Base-by-base conservation (phyloP, 2,113 vertebrate species). In the Nothobranchius furzeri region DNA sequence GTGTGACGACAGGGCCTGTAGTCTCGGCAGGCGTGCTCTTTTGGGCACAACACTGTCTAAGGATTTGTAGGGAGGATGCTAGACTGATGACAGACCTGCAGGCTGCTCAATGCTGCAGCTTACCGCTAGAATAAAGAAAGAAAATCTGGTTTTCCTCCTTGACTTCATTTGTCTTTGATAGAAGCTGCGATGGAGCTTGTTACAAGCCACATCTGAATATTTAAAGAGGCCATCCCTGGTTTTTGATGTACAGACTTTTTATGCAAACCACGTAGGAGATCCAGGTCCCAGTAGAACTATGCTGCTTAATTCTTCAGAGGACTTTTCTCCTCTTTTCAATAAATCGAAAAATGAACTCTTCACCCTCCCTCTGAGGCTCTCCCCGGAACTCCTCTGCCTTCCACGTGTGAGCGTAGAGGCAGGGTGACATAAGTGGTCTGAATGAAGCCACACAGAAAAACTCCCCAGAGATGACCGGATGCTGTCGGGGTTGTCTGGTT, bases 171-270 rank as follows among this genome's bases (percentile, higher is more conserved):
- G 92, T 87, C 92, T 96, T 95, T 96, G 94, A 96, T 95, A 93
- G 89, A 92, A 91, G 93, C 93, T 91, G 93, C 84, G 89, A 92
- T 88, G 92, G 90, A 93, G 93, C 90, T 94, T 92, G 91, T 94
- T 96, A 95, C 92, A 93, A 94, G 92, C 91, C 85, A 87, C 91
- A 92, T 94, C 94, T 97, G 94, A 96, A 97, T 97, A 95, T 96
- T 96, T 90, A 96, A 94, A 95, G 95, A 95, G 95, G 94, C 93
- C 94, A 95, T 93, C 37, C 92, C 83, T 90, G 89, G 91, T 91
- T 93, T 96, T 95, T 96, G 96, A 98, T 96, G 95, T 96, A 81
- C 87, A 75, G 95, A 93, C 94, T 40, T 94, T 95, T 94, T 91
- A 98, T 98, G 96, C 93, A 96, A 96, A 98, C 96, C 84, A 91